phyloP scores from a whole-genome alignment of 2,797 vertebrate genomes.

The Chloroceryle amazona region DNA sequence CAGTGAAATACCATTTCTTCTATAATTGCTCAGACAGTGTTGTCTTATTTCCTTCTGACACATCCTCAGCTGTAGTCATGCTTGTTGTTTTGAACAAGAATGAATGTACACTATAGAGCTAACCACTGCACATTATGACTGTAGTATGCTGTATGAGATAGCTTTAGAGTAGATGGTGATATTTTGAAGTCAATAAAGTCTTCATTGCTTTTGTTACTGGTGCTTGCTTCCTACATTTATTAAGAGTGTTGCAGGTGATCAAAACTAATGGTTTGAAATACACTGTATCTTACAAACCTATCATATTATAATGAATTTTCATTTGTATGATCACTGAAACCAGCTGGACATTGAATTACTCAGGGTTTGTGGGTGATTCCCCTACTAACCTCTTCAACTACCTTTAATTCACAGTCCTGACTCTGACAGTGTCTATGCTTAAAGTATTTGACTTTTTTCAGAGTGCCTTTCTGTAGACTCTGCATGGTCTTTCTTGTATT shows the following conservation, averaged over 20 bases:
- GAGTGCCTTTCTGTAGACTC: not conserved
- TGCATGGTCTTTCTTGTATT: not conserved
- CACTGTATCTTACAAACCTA: not conserved
- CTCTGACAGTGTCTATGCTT: not conserved
- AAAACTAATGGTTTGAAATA: not conserved
- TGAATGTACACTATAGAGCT: not conserved
- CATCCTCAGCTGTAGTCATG: not conserved
- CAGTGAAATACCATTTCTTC: slow-evolving; percentile 25
- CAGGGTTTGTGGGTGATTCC: not conserved
- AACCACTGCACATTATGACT: not conserved
- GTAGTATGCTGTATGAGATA: not conserved
- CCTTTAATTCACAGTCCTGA: not conserved
- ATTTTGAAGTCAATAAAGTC: not conserved
- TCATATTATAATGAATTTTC: not conserved
- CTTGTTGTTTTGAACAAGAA: not conserved
- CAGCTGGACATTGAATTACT: not conserved
- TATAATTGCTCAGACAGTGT: not conserved
- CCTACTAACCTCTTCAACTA: not conserved
- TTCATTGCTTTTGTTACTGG: not conserved
- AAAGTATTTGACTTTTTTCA: not conserved
- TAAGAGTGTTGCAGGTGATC: not conserved
- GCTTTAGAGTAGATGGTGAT: not conserved
- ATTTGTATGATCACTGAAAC: not conserved
- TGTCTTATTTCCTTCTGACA: slow-evolving; percentile 22
- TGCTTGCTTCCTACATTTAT: not conserved